A percentile compares a stretch with the other conserved stretches of the same genome.
Conservation (phyloP, 2,888 invertebrate genomes). For the Agrotis segetum region DNA sequence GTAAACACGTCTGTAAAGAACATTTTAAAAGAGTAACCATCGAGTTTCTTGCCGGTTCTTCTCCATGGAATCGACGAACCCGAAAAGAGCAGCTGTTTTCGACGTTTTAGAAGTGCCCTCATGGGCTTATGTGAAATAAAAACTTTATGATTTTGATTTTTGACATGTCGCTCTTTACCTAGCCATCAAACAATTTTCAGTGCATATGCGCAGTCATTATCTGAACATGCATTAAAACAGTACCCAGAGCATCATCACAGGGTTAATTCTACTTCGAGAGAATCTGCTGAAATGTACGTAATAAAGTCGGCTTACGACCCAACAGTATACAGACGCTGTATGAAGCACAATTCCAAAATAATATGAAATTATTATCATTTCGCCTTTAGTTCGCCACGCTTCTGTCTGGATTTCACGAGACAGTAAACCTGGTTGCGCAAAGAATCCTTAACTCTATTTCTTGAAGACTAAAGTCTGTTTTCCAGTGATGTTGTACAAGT, state of each 20-base stretch:
- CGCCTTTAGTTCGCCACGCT: slow-evolving; percentile 57
- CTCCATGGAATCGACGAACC: too few species aligned
- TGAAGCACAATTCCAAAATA: slow-evolving; percentile 68
- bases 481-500: slow-evolving; percentile 21
- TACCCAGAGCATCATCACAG: slow-evolving; percentile 59
- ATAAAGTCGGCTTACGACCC: slow-evolving; percentile 67
- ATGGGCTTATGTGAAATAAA: too few species aligned
- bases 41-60: too few species aligned
- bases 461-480: slow-evolving; percentile 24
- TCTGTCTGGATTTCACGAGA: slow-evolving; percentile 63
- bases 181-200: slow-evolving; percentile 54
- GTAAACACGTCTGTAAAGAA: slow-evolving; percentile 4
- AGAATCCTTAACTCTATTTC: slow-evolving; percentile 37
- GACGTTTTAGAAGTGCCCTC: too few species aligned
- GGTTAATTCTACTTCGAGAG: slow-evolving; percentile 64
- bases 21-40: too few species aligned
- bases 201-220: slow-evolving; percentile 54
- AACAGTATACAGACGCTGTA: slow-evolving; percentile 52
- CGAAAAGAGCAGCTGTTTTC: too few species aligned
- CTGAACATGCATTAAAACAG: slow-evolving; percentile 54
- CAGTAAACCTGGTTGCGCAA: slow-evolving; percentile 52
- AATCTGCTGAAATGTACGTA: slow-evolving; percentile 68
- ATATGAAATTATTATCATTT: slow-evolving; percentile 70
- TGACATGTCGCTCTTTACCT: slow-evolving; percentile 26
- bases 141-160: too few species aligned